Evolutionary conservation across 2,888 invertebrate species (phyloP).

Genomic region (Rhamnusium bicolor): DNA sequence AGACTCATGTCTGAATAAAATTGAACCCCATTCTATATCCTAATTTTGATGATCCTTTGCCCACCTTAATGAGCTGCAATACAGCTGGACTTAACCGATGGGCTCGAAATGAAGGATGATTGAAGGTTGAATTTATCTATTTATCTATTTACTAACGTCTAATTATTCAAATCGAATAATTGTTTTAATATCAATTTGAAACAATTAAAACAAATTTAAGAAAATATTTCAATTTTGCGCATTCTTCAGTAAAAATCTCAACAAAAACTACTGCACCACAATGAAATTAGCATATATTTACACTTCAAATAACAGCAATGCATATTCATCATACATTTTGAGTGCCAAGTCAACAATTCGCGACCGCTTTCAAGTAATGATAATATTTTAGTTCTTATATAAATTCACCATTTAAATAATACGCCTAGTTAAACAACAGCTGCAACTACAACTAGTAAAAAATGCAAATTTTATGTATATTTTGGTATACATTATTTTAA

Average conservation of each 20-base stretch:
- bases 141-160: too few relatives aligned
- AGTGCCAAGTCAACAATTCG: background rate
- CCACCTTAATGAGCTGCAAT: too few relatives aligned
- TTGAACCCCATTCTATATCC: too few relatives aligned
- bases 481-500: background rate
- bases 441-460: background rate
- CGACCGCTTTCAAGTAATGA: conserved; percentile 1
- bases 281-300: conserved; percentile 11
- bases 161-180: too few relatives aligned
- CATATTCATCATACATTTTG: background rate
- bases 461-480: conserved; percentile 14
- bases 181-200: too few relatives aligned
- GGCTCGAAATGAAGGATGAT: too few relatives aligned
- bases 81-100: too few relatives aligned
- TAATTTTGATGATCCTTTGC: too few relatives aligned
- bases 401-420: background rate
- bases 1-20: too few relatives aligned
- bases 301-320: background rate
- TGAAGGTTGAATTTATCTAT: too few relatives aligned
- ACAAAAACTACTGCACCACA: background rate
- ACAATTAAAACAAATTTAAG: too few relatives aligned
- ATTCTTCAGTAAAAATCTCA: background rate
- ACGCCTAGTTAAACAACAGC: background rate
- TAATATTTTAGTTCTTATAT: conserved; percentile 4
- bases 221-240: too few relatives aligned